Conservation (phyloP, 2,888 invertebrate genomes). For the Prosapia bicincta region DNA sequence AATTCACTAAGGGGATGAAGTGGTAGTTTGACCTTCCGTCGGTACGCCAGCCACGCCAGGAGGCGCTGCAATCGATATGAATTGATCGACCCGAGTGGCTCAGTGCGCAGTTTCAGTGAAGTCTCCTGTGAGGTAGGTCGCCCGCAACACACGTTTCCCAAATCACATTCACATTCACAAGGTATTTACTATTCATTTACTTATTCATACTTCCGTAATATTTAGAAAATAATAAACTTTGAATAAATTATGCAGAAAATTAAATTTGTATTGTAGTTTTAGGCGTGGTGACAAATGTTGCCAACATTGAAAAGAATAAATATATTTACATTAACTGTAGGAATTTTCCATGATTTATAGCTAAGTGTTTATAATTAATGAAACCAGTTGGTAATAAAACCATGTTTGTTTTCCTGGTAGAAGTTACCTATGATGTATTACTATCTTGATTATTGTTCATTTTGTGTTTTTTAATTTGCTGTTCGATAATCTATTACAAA, state of each 20-base stretch:
- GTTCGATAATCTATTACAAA: no score
- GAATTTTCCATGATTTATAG: not conserved
- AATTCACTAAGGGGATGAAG: not conserved
- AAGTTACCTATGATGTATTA: no score
- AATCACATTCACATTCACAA: not conserved
- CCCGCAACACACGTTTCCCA: not conserved
- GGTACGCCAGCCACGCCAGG: not conserved
- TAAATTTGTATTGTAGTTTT: not conserved
- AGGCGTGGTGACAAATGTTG: not conserved
- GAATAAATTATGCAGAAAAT: not conserved
- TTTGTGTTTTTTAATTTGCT: no score
- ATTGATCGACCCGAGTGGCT: not conserved
- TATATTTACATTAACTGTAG: not conserved
- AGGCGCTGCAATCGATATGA: not conserved
- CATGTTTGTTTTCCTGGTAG: no score
- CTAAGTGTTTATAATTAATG: no score
- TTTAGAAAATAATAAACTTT: no score
- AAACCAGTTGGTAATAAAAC: no score
- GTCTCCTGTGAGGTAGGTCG: not conserved
- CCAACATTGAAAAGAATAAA: not conserved
- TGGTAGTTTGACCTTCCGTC: not conserved
- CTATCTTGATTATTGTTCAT: no score
- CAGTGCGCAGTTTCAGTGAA: not conserved
- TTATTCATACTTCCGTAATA: not conserved
- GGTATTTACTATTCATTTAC: not conserved